phyloP scores from a whole-genome alignment of 2,888 invertebrate species.

The Sycophila texana region DNA sequence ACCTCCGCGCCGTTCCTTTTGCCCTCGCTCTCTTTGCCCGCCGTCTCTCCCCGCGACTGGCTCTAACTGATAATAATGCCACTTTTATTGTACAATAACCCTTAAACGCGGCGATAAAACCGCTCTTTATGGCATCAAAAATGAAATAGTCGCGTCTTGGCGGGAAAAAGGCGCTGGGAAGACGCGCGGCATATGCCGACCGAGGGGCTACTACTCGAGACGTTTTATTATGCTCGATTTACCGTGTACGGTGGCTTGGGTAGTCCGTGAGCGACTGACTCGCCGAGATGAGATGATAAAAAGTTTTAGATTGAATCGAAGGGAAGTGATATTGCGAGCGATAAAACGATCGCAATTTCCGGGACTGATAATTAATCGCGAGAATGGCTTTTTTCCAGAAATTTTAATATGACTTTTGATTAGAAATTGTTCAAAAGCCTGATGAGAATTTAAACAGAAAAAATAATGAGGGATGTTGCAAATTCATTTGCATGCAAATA shows the following conservation, averaged over 20 bases:
- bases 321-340: conserved; percentile 20
- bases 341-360: too few species aligned
- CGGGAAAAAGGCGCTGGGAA: conserved; percentile 14
- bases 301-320: conserved; percentile 39
- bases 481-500: too few species aligned
- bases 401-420: too few species aligned
- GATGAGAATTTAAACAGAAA: too few species aligned
- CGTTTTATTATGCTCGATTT: conserved; percentile 49
- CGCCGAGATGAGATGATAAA: conserved; percentile 22
- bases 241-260: conserved; percentile 10
- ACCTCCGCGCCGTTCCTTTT: neutral
- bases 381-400: too few species aligned
- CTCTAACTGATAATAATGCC: conserved; percentile 75
- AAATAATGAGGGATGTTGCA: too few species aligned
- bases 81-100: conserved; percentile 76
- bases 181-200: conserved; percentile 4
- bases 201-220: conserved; percentile 29
- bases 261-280: conserved; percentile 9
- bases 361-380: too few species aligned
- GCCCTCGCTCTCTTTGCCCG: conserved; percentile 57
- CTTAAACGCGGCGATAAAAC: conserved; percentile 74
- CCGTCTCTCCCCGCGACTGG: conserved; percentile 20
- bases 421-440: neutral
- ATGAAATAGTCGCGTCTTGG: conserved; percentile 69
- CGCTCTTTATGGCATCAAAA: conserved; percentile 72